These are phyloP conservation scores for Garrulus glandarius DNA, from an alignment of 2,797 vertebrate genomes.

Conservation along the genomic window DNA sequence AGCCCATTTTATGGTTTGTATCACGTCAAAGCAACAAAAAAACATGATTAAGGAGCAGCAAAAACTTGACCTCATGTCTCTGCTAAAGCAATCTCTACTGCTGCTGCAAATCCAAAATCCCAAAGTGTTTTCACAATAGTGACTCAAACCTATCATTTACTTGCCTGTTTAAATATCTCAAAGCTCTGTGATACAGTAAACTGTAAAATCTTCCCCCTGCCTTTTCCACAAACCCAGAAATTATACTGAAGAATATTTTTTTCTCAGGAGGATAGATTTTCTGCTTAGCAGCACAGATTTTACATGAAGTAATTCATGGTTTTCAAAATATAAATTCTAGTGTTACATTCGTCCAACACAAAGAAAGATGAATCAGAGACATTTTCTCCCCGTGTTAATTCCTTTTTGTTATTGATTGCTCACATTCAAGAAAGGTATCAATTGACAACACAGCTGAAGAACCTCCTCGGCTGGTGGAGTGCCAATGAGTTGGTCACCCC, in stretches of 20 bases:
- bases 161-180: slow-evolving; percentile 5
- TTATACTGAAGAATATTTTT: not conserved
- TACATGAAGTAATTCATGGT: not conserved
- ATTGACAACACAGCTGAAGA: not conserved
- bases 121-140: not conserved
- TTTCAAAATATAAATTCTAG: slow-evolving; percentile 44
- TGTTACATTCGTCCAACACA: not conserved
- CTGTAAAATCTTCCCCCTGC: not conserved
- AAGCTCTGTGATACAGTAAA: not conserved
- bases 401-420: not conserved
- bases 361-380: not conserved
- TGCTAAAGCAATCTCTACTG: not conserved
- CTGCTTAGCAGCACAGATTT: slow-evolving; percentile 4
- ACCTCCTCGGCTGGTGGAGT: no score
- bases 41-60: not conserved
- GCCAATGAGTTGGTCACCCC: not conserved
- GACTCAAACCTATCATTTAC: slow-evolving; percentile 4
- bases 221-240: not conserved
- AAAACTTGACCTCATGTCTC: not conserved
- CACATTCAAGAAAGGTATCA: not conserved
- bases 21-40: not conserved
- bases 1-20: not conserved
- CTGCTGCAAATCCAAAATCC: not conserved
- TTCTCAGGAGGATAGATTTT: slow-evolving; percentile 1
- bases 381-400: not conserved